A percentile compares a stretch with the other conserved stretches of the same genome.
These are phyloP conservation scores for Diacarnus erythraeanus DNA, from an alignment of 37 sponge, comb jelly and placozoan species.

Conservation along the genomic window DNA sequence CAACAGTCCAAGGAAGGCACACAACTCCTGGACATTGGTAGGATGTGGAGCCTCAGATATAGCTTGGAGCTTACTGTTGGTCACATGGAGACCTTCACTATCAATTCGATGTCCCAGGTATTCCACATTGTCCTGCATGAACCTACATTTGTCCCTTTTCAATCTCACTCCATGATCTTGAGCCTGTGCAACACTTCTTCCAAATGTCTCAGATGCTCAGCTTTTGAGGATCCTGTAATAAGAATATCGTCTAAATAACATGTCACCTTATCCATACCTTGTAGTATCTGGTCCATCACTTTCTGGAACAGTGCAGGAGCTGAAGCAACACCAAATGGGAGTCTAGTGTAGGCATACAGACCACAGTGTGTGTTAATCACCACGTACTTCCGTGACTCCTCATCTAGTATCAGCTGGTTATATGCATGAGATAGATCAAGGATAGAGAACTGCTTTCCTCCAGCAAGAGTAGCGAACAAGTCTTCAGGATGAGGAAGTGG, in stretches of 20 bases:
- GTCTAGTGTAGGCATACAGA: slow-evolving; percentile 8
- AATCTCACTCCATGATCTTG: neutral
- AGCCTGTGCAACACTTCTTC: slow-evolving; percentile 14
- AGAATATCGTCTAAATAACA: slow-evolving; percentile 50
- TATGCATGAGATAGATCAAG: too few relatives aligned
- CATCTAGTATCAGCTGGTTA: too few relatives aligned
- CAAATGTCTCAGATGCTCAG: slow-evolving; percentile 28
- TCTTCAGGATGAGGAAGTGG: too few relatives aligned
- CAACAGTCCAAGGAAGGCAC: neutral
- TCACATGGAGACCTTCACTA: neutral
- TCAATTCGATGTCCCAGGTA: slow-evolving; percentile 23
- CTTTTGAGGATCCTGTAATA: slow-evolving; percentile 21
- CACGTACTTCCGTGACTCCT: slow-evolving; percentile 8
- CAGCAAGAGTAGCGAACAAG: too few relatives aligned
- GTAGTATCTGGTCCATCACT: too few relatives aligned
- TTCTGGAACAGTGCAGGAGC: slow-evolving; percentile 5
- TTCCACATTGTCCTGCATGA: slow-evolving; percentile 24
- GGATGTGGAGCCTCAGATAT: neutral
- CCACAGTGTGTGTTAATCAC: too few relatives aligned
- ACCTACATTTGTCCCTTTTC: slow-evolving; percentile 18
- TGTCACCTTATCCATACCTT: slow-evolving; percentile 8
- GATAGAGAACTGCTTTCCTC: too few relatives aligned
- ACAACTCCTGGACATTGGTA: neutral
- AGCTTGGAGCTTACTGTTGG: neutral
- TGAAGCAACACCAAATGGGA: slow-evolving; percentile 11